These are phyloP conservation scores for Sialia sialis DNA, from an alignment of 2,113 vertebrate genomes.

Conservation along the genomic window DNA sequence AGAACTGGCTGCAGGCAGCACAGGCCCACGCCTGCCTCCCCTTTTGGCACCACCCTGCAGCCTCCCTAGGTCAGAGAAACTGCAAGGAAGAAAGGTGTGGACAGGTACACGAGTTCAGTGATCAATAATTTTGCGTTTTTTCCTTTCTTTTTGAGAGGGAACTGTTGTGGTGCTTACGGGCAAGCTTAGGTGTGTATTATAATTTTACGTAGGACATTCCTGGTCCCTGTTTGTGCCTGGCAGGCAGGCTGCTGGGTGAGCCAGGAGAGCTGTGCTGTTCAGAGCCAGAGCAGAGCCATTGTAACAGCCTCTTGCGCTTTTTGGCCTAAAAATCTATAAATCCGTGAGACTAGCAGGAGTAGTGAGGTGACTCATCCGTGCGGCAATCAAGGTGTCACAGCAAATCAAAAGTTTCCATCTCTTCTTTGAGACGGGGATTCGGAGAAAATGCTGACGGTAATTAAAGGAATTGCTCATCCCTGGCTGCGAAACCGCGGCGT, in stretches of 20 bases:
- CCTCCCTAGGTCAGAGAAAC: neutral
- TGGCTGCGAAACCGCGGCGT: neutral
- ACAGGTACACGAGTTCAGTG: neutral
- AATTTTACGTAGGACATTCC: neutral
- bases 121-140: neutral
- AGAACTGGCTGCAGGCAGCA: neutral
- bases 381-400: slow-evolving; percentile 46
- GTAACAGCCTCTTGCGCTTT: neutral
- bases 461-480: slow-evolving; percentile 47
- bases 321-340: slow-evolving; percentile 11
- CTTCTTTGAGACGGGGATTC: neutral
- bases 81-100: neutral
- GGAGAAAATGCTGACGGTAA: slow-evolving; percentile 10
- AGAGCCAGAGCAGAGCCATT: neutral
- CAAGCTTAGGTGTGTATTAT: neutral
- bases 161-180: neutral
- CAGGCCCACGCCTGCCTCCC: neutral
- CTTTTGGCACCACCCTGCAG: neutral
- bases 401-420: slow-evolving; percentile 44
- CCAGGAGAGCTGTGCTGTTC: neutral
- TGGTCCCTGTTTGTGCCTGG: neutral
- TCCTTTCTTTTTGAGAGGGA: neutral
- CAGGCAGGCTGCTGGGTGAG: neutral
- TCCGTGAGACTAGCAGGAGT: neutral
- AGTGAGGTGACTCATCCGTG: slow-evolving; percentile 1